Conservation (phyloP, 1,140 invertebrate species). For the Tetramorium simillimum region DNA sequence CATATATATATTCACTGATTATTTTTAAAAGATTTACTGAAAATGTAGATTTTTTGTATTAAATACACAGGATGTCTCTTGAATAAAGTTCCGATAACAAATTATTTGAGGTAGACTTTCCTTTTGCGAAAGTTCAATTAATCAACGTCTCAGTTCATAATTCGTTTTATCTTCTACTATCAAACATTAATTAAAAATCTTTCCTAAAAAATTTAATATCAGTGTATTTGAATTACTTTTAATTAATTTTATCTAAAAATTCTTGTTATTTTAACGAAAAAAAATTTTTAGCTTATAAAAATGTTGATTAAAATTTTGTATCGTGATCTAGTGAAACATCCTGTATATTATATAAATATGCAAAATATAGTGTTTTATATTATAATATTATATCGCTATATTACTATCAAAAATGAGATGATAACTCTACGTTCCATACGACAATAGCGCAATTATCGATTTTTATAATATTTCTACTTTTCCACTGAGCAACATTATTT, state of each 20-base stretch:
- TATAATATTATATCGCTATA: neutral
- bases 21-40: neutral
- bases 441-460: neutral
- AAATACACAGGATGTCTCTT: neutral
- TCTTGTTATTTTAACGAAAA: neutral
- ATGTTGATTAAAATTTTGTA: neutral
- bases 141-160: neutral
- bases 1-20: neutral
- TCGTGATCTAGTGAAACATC: neutral
- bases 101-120: neutral
- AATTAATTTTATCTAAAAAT: neutral
- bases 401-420: neutral
- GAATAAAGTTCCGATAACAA: neutral
- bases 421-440: neutral
- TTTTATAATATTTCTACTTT: slow-evolving; percentile 26
- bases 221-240: neutral
- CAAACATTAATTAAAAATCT: neutral
- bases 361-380: slow-evolving; percentile 10
- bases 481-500: neutral
- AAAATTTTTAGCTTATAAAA: neutral
- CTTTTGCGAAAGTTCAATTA: neutral
- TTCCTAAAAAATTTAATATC: neutral
- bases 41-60: neutral
- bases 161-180: neutral
- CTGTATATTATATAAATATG: neutral